Percentiles rank a stretch among this genome's conserved stretches.
Conservation (phyloP, 2,888 invertebrate genomes). For the Eudasyphora cyanicolor region DNA sequence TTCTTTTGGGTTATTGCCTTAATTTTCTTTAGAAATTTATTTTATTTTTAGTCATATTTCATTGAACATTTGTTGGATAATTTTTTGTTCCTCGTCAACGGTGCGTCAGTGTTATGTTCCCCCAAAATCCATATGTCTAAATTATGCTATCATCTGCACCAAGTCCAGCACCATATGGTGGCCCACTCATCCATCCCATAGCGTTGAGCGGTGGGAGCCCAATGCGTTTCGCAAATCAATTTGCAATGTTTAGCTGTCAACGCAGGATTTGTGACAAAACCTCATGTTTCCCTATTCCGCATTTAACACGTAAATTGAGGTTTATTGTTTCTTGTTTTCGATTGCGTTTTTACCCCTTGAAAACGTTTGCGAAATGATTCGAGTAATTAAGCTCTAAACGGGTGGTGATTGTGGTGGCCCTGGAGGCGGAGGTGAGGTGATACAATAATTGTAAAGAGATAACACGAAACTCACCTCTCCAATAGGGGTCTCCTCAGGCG, state of each 20-base stretch:
- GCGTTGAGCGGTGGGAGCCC: too few relatives aligned
- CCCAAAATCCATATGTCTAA: too few relatives aligned
- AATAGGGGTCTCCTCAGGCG: not conserved
- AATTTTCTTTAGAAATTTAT: too few relatives aligned
- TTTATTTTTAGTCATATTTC: too few relatives aligned
- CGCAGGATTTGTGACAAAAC: not conserved
- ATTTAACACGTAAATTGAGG: slow-evolving; percentile 19
- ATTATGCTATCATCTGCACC: too few relatives aligned
- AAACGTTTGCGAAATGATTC: not conserved
- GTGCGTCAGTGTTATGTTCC: too few relatives aligned
- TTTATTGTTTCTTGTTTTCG: not conserved
- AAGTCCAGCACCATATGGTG: too few relatives aligned
- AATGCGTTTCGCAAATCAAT: not conserved
- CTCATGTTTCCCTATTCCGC: not conserved
- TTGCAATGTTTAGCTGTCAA: not conserved
- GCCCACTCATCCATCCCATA: too few relatives aligned
- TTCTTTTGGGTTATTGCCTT: too few relatives aligned
- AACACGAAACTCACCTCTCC: not conserved
- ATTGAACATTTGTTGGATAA: too few relatives aligned
- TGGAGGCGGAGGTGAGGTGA: not conserved
- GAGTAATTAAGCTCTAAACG: not conserved
- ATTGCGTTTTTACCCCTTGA: not conserved
- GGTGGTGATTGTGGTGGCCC: not conserved
- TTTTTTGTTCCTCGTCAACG: too few relatives aligned
- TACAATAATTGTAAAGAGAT: too few relatives aligned